These are phyloP conservation scores for Arge pagana DNA, from an alignment of 2,888 invertebrate genomes.

Conservation along the genomic window DNA sequence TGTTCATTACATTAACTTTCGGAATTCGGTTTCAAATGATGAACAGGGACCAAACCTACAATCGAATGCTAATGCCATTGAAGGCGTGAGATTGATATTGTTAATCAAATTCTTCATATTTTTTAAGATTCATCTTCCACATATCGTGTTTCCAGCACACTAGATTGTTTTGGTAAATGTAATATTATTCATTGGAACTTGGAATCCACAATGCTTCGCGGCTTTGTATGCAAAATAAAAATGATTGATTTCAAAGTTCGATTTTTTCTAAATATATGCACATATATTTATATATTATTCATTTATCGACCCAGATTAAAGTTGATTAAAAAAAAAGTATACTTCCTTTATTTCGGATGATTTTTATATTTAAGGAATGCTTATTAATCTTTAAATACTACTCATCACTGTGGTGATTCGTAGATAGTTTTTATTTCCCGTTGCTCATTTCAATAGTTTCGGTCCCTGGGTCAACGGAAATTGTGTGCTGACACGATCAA, in stretches of 20 bases:
- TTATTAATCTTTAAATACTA: too few species aligned
- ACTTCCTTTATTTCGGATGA: background rate
- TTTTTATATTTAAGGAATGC: background rate
- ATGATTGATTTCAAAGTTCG: too few species aligned
- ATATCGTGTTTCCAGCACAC: too few species aligned
- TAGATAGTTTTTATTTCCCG: too few species aligned
- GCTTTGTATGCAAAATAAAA: too few species aligned
- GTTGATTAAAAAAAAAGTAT: background rate
- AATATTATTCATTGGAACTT: background rate
- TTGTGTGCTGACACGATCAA: background rate
- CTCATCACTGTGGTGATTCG: too few species aligned
- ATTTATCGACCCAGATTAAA: background rate
- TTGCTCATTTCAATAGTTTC: too few species aligned
- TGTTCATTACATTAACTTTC: background rate
- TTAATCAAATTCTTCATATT: too few species aligned
- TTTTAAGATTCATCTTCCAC: too few species aligned
- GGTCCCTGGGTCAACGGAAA: conserved; percentile 8
- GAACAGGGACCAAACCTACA: conserved; percentile 5
- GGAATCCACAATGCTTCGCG: background rate
- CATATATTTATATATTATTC: background rate
- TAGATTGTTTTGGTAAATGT: too few species aligned
- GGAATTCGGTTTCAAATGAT: background rate
- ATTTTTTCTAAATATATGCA: too few species aligned
- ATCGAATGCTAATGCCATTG: background rate
- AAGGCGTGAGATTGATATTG: too few species aligned